Conservation (phyloP, 2,797 vertebrate species). For the Enteromius anoplus region DNA sequence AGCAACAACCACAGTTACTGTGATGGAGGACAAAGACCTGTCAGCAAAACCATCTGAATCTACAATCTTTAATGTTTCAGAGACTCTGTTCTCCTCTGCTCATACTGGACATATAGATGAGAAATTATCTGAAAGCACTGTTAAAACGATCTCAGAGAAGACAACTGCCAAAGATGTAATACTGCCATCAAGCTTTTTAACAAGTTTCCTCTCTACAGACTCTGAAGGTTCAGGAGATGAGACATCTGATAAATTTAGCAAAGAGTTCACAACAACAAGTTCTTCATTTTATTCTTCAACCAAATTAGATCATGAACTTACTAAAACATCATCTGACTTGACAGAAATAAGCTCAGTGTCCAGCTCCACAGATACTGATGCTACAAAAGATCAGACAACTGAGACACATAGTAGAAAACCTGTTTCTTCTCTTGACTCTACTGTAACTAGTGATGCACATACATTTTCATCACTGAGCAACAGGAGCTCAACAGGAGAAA, state of each 20-base stretch:
- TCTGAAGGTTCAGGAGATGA: conserved; percentile 49
- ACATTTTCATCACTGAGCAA: neutral
- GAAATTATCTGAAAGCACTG: conserved; percentile 21
- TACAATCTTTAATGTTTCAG: conserved; percentile 27
- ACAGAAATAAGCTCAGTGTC: neutral
- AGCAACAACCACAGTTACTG: no score
- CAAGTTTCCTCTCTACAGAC: neutral
- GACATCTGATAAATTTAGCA: neutral
- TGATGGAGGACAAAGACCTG: neutral
- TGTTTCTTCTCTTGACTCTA: neutral
- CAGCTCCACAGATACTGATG: neutral
- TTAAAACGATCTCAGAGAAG: conserved; percentile 14
- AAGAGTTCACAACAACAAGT: neutral
- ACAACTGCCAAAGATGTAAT: conserved; percentile 18
- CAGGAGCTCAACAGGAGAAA: neutral
- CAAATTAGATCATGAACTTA: neutral
- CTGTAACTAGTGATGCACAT: neutral
- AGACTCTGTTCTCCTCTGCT: conserved; percentile 19
- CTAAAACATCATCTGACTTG: neutral
- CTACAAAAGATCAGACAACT: neutral
- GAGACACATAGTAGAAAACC: neutral
- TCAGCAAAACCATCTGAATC: conserved; percentile 12
- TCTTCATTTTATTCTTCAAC: neutral
- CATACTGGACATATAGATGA: neutral
- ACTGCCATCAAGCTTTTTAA: neutral